Evolutionary conservation across 2,888 invertebrate species (phyloP), one percentile per base, ranked within the genome.

Genomic region (Imbricaverruca yamaguchii): DNA sequence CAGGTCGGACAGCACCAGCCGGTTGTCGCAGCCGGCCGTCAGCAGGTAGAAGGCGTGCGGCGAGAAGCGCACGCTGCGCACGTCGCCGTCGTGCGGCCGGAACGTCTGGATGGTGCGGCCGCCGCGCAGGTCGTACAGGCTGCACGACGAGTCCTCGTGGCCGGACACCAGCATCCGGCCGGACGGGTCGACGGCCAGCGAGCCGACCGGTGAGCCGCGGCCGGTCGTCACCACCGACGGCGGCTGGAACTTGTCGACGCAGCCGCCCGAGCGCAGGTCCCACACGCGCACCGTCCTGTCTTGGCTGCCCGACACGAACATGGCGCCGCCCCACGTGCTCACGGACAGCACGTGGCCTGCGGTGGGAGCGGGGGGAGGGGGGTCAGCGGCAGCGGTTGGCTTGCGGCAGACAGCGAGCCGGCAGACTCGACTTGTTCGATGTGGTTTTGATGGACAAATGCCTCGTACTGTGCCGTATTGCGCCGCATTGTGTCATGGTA

Each of bases 231-330:
- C 55, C 74, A 74, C 74, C 53, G 23, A 23, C 10, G 92, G 91
- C 1, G 95, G 94, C 21, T 94, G 92, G 83, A 96, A 92, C 86
- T 95, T 91, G 86, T 96, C 95, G 82, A 97, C 95, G 86, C 98
- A 97, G 79, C 96, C 95, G 81, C 96, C 91, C 0, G 96, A 95
- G 84, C 99, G 90, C 81, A 99, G 89, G 87, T 99, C 99, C 98
- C 98, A 99, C 88, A 99, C 95, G 79, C 98, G 91, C 21, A 98
- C 95, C 0, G 97, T 95, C 89, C 96, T 95, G 88, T 99, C 99
- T 88, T 98, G 97, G 15, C 96, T 96, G 65, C 98, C 98, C 84
- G 97, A 97, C 12, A 96, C 97, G 88, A 99, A 98, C 93, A 96
- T 94, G 81, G 96, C 96, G 81, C 97, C 96, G 80, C 96, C 97